Percentiles rank a stretch among this genome's conserved stretches.
These are phyloP conservation scores for Amphiprion percula DNA, from an alignment of 2,113 vertebrate species.

Conservation along the genomic window DNA sequence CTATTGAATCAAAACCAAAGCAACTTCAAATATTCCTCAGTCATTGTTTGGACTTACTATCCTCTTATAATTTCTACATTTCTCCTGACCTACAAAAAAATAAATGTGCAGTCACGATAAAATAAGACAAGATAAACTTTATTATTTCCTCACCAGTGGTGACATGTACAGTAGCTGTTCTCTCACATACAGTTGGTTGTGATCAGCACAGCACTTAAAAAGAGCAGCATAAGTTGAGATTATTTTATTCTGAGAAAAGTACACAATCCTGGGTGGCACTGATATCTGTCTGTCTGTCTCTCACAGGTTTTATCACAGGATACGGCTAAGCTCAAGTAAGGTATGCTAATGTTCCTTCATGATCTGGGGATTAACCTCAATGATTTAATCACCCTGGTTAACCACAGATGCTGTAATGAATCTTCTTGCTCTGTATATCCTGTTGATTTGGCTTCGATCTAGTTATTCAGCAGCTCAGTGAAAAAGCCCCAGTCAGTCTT, in stretches of 20 bases:
- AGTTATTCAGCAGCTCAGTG: conserved; percentile 28
- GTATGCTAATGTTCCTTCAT: conserved; percentile 35
- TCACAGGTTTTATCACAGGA: conserved; percentile 20
- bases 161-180: not conserved
- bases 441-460: conserved; percentile 45
- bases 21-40: too few species aligned
- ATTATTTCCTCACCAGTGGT: too few species aligned
- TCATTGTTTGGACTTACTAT: too few species aligned
- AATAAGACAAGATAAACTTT: too few species aligned
- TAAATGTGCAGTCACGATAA: too few species aligned
- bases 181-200: not conserved
- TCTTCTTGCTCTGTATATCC: conserved; percentile 27
- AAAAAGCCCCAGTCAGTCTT: not conserved
- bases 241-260: not conserved
- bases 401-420: conserved; percentile 41
- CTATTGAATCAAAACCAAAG: too few species aligned
- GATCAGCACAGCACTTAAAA: conserved; percentile 15
- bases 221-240: not conserved
- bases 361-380: conserved; percentile 59
- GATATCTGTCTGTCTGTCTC: conserved; percentile 19
- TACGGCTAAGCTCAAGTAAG: conserved; percentile 23
- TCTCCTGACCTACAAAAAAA: too few species aligned
- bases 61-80: too few species aligned
- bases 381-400: conserved; percentile 52
- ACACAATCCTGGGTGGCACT: not conserved